A percentile compares a stretch with the other conserved stretches of the same genome.
These are phyloP conservation scores for Sarcophaga caerulescens DNA, from an alignment of 2,888 invertebrate genomes.

Conservation along the genomic window DNA sequence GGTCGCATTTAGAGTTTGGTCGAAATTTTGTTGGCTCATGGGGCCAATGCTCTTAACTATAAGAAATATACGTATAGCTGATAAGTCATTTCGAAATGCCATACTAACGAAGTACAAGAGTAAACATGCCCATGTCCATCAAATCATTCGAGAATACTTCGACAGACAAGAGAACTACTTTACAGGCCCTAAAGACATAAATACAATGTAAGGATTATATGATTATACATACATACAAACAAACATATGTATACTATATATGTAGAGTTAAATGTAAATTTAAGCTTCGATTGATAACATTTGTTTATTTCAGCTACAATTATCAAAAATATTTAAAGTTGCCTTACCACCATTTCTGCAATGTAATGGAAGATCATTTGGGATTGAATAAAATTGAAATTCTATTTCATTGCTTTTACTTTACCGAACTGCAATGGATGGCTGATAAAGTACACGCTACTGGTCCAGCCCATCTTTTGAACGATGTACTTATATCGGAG, in stretches of 20 bases:
- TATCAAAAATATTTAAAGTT: conserved; percentile 90
- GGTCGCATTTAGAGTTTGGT: conserved; percentile 79
- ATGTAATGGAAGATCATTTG: conserved; percentile 76
- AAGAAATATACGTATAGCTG: conserved; percentile 79
- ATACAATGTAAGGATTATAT: conserved; percentile 71
- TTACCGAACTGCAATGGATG: conserved; percentile 90
- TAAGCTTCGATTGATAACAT: neutral
- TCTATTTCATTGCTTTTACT: conserved; percentile 86
- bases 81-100: conserved; percentile 77
- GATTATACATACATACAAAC: neutral
- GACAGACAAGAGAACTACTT: conserved; percentile 77
- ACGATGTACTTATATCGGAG: conserved; percentile 85
- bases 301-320: conserved; percentile 85
- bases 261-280: neutral
- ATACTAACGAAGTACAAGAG: conserved; percentile 77
- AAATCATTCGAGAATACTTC: conserved; percentile 77
- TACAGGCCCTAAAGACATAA: conserved; percentile 57
- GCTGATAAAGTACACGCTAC: conserved; percentile 90
- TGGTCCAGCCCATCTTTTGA: conserved; percentile 88
- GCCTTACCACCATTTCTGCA: conserved; percentile 87
- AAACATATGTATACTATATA: too few species aligned
- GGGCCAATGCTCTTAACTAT: conserved; percentile 80
- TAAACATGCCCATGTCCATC: conserved; percentile 77
- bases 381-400: conserved; percentile 81
- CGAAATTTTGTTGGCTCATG: conserved; percentile 81